A percentile compares a stretch with the other conserved stretches of the same genome.
These are phyloP conservation scores for Saimiri boliviensis DNA, from an alignment of 2,113 vertebrate species.

Conservation along the genomic window DNA sequence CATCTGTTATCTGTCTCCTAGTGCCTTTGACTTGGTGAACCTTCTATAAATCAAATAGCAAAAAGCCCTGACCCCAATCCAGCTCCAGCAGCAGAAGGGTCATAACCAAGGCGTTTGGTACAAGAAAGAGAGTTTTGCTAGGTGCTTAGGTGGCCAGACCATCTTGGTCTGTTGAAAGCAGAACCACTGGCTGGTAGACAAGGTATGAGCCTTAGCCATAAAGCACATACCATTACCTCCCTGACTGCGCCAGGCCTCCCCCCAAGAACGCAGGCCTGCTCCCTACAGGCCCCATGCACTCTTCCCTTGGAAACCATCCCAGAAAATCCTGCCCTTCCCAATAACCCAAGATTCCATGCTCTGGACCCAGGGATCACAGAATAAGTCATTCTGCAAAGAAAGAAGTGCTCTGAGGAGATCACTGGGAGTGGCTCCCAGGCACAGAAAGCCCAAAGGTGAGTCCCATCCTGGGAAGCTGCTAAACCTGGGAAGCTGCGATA, in stretches of 20 bases:
- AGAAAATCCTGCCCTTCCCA: background rate
- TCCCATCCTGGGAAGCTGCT: rapidly evolving
- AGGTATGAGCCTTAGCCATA: background rate
- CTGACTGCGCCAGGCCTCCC: background rate
- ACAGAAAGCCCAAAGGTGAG: background rate
- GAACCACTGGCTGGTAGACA: background rate
- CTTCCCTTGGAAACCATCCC: no score
- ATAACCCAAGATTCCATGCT: rapidly evolving
- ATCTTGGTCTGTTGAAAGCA: background rate
- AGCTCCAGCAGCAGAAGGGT: background rate
- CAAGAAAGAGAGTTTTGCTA: background rate
- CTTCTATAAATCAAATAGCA: background rate
- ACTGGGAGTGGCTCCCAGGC: rapidly evolving
- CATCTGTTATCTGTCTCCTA: no score
- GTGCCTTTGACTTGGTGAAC: background rate
- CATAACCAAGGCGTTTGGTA: background rate
- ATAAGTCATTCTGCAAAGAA: no score
- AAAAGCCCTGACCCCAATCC: background rate
- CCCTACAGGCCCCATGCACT: background rate
- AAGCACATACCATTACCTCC: background rate
- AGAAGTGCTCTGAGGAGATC: background rate
- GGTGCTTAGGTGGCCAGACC: background rate
- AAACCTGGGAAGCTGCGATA: rapidly evolving
- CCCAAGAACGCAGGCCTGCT: background rate
- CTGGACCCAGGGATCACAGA: background rate